Evolutionary conservation across 1,140 invertebrate species (phyloP), one percentile per base, ranked within the genome.

Genomic region (Drosophila kikkawai): DNA sequence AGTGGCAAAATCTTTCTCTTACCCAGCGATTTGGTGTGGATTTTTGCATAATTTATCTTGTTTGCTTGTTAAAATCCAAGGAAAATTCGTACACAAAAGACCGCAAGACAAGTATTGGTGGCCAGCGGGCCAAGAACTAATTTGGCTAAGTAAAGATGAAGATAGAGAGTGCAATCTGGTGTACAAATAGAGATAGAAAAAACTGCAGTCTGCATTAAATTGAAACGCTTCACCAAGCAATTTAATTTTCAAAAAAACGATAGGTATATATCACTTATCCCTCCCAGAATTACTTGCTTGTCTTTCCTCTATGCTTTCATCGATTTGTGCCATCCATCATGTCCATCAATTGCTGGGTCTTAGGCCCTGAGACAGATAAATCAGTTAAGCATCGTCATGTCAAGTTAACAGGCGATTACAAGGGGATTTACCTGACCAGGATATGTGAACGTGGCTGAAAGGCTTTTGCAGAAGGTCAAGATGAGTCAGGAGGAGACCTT

Each of bases 11-110:
- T 50, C 15, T 29, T 26, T 53, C 37, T 55, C 19, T 15, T 15
- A 37, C 37, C 44, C 22, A 58, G 26, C 45, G 19, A 64, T 29
- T 60, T 36, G 55, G 32, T 86, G 66, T 74, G 59, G 58, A 82
- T 80, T 84, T 83, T 83, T 78, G 77, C 81, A 88, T 88, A 90
- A 88, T 90, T 88, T 84, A 90, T 90, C 66, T 81, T 90, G 69
- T 82, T 82, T 69, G 69, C 70, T 75, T 68, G 73, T 68, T 75
- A 78, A 73, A 61, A 29, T 6, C 66, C 84, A 73, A 32, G 59
- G 80, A 79, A 88, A 70, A 76, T 51, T 67, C 57, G 57, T 78
- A 60, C 65, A 83, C 48, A 70, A 88, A 77, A 67, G 65, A 67
- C 57, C 75, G 61, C 75, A 88, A 68, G 69, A 32, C 29, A 34